Evolutionary conservation across 1,140 invertebrate species (phyloP), one percentile per base, ranked within the genome.

Genomic region (Aricia agestis): DNA sequence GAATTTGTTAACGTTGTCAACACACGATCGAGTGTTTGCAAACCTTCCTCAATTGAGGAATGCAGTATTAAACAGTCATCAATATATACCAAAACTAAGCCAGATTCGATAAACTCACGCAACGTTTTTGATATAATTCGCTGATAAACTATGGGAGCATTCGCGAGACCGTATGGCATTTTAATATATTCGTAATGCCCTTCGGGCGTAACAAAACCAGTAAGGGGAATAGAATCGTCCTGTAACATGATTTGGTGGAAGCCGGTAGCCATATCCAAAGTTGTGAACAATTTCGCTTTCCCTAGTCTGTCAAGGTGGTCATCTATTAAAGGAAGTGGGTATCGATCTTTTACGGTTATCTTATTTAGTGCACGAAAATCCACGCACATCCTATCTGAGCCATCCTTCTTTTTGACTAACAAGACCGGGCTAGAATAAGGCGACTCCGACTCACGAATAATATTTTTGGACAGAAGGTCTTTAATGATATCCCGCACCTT

Each of bases 291-390:
- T 11, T 10, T 15, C 6, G 36, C 32, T 11, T 45, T 67, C 6
- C 36, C 66, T 67, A 67, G 36, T 17, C 66, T n/a, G 17, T 67
- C 70, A 13, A 72, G 58, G 32, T 67, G 61, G 25, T 66, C 63
- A 15, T 66, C 19, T 11, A 66, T 66, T 32, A 66, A 31, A 10
- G 63, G 63, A 6, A 31, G 63, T 32, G 63, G 63, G 10, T 31
- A 66, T 66, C 63, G 6, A 11, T 88, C 84, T 66, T 78, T 80
- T 6, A 79, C 71, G 0, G 81, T 86, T 18, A 79, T 76, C 6
- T 70, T 65, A 73, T 90, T 91, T 7, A 91, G 67, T 19, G 63
- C 69, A 5, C 89, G 67, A 66, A 74, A 90, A 70, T 91, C 86
- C 0, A 89, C 78, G 69, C 86, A 89, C 18, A 89, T 72, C 7